Percentiles rank a stretch among this genome's conserved stretches.
phyloP scores from a whole-genome alignment of 2,797 vertebrate genomes.

The Ctenosaura bakeri region DNA sequence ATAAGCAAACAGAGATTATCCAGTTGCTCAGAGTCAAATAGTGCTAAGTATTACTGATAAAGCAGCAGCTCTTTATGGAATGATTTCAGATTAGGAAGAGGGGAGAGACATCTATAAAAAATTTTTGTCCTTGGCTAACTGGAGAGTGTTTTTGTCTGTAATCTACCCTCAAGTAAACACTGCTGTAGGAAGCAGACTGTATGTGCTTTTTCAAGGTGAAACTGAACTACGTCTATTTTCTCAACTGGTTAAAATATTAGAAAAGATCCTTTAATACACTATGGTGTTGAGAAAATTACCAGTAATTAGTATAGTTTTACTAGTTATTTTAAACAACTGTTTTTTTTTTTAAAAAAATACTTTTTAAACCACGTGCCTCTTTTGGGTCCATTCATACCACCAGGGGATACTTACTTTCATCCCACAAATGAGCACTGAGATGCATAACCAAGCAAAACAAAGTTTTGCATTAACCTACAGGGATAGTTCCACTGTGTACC shows the following conservation, averaged over 20 bases:
- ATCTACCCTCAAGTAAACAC: constrained; percentile 25
- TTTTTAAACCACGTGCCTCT: neutral
- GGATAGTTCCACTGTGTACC: no score
- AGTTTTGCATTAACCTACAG: no score
- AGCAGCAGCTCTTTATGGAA: constrained; percentile 34
- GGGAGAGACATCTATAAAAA: constrained; percentile 6
- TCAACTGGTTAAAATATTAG: neutral
- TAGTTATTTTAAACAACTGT: no score
- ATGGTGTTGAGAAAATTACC: neutral
- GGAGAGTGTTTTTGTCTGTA: constrained; percentile 40
- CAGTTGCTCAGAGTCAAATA: constrained; percentile 51
- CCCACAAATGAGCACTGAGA: neutral
- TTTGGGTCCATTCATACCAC: neutral
- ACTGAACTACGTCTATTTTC: constrained; percentile 8
- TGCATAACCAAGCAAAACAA: neutral
- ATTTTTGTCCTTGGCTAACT: constrained; percentile 58
- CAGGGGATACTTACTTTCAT: neutral
- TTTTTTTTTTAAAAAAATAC: neutral
- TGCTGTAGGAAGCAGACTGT: constrained; percentile 18
- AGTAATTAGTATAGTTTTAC: neutral
- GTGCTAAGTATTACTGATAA: constrained; percentile 41
- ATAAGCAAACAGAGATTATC: constrained; percentile 58
- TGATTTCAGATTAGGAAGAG: constrained; percentile 46
- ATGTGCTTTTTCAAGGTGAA: constrained; percentile 31
- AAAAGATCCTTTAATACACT: neutral